Base-by-base conservation (phyloP, 2,797 vertebrate genomes). In the Myripristis murdjan region DNA sequence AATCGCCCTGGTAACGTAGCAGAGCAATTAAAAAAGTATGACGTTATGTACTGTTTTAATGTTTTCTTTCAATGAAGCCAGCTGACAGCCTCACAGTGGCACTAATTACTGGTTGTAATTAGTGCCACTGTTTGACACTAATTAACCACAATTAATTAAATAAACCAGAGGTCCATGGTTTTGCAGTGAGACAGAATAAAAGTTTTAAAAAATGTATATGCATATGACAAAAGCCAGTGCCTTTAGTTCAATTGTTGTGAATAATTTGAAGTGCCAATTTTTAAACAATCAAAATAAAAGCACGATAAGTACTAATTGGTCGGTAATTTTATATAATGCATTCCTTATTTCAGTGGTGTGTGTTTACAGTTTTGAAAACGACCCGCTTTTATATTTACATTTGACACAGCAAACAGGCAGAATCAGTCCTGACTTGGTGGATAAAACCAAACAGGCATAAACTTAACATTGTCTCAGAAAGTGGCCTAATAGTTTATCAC, bases 341-440 rank as follows among this genome's bases (percentile, higher is more conserved):
- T 6, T 51, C 14, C 15, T 14, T 16, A 24, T 24, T 46, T 9
- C 4, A 41, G 7, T 20, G 12, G 6, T 57, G 39, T 1, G 20
- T 24, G 23, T 53, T 23, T 48, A 11, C 72, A 63, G 4, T 3
- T 4, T 56, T 51, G 35, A 53, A 66, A 77, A 67, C 28, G 10
- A 70, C 22, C 49, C 39, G 23, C 73, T 64, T 77, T 20, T 15
- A 48, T 31, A 7, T 67, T n/a, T 31, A 54, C 24, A 48, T 23
- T 23, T n/a, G n/a, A n/a, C n/a, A n/a, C 1, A 56, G 35, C n/a
- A 24, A 71, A 43, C 51, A 59, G 73, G 37, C 39, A 10, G 54
- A 73, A 67, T 44, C 35, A 49, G 24, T 10, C 16, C n/a, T 48
- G 14, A 20, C 20, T 61, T 3, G 16, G 14, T 31, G 60, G 20